Evolutionary conservation across 2,113 vertebrate genomes (phyloP).

Genomic region (Fukomys damarensis): DNA sequence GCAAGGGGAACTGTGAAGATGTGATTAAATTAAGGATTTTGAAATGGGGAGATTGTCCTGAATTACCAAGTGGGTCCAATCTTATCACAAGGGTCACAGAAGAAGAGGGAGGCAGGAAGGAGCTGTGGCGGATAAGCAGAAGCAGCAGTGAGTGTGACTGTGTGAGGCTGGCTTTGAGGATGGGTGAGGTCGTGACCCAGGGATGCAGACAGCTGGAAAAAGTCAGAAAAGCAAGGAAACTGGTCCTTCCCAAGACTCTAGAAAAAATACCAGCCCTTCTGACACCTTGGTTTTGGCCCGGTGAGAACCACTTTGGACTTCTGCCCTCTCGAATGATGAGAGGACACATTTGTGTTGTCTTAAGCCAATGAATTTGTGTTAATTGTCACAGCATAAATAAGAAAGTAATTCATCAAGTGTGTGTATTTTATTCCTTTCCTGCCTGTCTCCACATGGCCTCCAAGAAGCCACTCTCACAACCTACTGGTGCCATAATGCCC

Average conservation of each 20-base stretch:
- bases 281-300: not conserved
- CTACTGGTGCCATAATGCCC: not conserved
- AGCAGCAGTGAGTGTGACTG: not conserved
- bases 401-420: not conserved
- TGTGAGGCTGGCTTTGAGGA: not conserved
- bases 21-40: not conserved
- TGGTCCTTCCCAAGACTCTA: not conserved
- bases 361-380: not conserved
- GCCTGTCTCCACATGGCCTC: not conserved
- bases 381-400: not conserved
- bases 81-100: not conserved
- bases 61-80: not conserved
- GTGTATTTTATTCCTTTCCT: not conserved
- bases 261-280: not conserved
- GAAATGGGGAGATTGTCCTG: not conserved
- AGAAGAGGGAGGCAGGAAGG: not conserved
- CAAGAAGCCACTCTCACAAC: not conserved
- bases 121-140: not conserved
- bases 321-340: not conserved
- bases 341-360: not conserved
- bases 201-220: not conserved
- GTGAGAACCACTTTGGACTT: not conserved
- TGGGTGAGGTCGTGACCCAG: not conserved
- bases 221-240: not conserved
- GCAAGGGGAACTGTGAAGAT: not conserved